Conservation (phyloP, 2,113 vertebrate species). For the Leiothrix lutea region DNA sequence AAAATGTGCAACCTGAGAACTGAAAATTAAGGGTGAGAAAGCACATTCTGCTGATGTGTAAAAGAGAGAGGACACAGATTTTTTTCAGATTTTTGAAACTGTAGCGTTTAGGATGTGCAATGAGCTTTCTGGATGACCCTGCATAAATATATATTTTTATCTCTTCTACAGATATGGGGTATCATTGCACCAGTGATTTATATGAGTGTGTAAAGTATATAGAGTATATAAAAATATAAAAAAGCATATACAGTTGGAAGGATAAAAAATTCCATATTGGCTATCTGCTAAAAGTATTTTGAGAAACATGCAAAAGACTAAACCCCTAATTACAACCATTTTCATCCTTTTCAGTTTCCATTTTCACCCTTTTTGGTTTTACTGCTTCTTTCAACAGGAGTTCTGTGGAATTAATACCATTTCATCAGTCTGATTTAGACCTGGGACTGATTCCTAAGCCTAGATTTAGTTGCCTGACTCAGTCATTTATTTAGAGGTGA, state of each 20-base stretch:
- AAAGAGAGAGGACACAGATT: neutral
- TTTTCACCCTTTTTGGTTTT: neutral
- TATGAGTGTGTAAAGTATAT: no score
- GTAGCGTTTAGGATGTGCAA: rapidly evolving
- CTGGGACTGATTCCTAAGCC: neutral
- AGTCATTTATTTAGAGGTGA: conserved; percentile 13
- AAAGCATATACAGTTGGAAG: neutral
- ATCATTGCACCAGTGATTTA: neutral
- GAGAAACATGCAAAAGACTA: neutral
- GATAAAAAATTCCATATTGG: neutral
- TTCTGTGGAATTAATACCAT: neutral
- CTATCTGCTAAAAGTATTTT: neutral
- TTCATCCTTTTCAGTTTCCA: neutral
- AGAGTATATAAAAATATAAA: neutral
- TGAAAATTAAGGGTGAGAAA: neutral
- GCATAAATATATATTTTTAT: neutral
- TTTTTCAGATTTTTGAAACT: neutral
- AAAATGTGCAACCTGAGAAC: neutral
- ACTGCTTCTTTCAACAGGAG: neutral
- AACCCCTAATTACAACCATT: neutral
- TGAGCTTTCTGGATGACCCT: neutral
- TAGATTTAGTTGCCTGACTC: neutral
- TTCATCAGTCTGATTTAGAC: neutral
- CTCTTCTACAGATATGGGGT: neutral
- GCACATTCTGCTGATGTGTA: neutral